Conservation (phyloP, 2,888 invertebrate genomes). For the Sminthurides aquaticus region DNA sequence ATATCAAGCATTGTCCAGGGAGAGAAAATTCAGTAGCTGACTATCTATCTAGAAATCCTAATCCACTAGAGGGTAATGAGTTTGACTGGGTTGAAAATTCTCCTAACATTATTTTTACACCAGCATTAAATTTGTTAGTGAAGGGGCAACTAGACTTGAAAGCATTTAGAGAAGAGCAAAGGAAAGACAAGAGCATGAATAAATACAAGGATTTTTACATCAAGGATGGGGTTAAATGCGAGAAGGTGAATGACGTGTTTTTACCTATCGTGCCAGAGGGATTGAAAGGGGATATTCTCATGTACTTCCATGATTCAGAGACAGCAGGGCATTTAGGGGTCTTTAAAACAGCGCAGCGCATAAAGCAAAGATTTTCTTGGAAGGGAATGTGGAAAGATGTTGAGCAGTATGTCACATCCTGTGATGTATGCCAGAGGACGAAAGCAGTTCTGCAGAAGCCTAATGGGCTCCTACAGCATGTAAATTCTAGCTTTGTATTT, state of each 20-base stretch:
- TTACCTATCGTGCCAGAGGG: too few relatives aligned
- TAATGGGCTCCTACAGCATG: not conserved
- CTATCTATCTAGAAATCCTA: slow-evolving; percentile 16
- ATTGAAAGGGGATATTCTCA: too few relatives aligned
- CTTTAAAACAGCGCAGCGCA: slow-evolving; percentile 21
- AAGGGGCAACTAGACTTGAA: too few relatives aligned
- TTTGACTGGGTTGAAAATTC: too few relatives aligned
- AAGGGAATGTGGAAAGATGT: slow-evolving; percentile 27
- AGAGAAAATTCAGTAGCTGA: slow-evolving; percentile 21
- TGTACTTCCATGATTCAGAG: slow-evolving; percentile 29
- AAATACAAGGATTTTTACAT: too few relatives aligned
- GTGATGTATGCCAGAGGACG: slow-evolving; percentile 27
- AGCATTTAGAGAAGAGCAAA: too few relatives aligned
- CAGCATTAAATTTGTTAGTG: too few relatives aligned
- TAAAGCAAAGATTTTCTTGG: slow-evolving; percentile 27
- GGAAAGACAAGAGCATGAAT: too few relatives aligned
- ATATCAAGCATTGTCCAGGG: slow-evolving; percentile 18
- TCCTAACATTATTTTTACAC: too few relatives aligned
- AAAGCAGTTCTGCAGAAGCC: slow-evolving; percentile 10
- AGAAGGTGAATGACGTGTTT: too few relatives aligned
- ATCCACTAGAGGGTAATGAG: not conserved
- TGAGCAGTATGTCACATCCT: slow-evolving; percentile 21
- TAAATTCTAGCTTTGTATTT: slow-evolving; percentile 7
- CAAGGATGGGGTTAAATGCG: too few relatives aligned
- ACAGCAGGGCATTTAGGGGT: slow-evolving; percentile 29